Evolutionary conservation across 1,140 invertebrate species (phyloP).

Genomic region (Camponotus floridanus): DNA sequence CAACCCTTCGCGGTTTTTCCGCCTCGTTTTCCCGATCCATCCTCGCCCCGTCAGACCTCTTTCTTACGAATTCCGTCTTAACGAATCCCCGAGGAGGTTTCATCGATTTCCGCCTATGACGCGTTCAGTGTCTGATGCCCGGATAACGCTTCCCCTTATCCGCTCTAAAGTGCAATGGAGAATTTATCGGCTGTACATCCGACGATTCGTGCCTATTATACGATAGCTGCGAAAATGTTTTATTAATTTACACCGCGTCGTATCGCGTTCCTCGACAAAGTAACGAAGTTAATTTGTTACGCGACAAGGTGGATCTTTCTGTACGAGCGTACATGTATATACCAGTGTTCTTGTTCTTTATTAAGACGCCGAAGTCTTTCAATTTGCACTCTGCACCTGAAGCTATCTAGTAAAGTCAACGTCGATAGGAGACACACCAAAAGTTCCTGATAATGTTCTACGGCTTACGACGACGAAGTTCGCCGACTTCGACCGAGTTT

Average conservation of each 20-base stretch:
- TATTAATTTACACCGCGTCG: conserved; percentile 67
- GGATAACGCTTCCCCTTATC: background rate
- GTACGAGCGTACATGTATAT: conserved; percentile 46
- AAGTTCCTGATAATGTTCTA: conserved; percentile 52
- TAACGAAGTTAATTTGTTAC: conserved; percentile 76
- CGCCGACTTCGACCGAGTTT: conserved; percentile 61
- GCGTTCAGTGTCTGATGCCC: background rate
- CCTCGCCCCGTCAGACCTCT: conserved; percentile 21
- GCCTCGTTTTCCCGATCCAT: conserved; percentile 23
- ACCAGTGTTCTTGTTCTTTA: conserved; percentile 47
- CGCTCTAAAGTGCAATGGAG: background rate
- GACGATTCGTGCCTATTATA: conserved; percentile 48
- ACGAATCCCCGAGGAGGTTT: conserved; percentile 58
- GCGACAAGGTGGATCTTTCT: conserved; percentile 68
- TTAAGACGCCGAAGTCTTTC: conserved; percentile 57
- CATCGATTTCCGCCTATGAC: conserved; percentile 35
- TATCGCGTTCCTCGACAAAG: conserved; percentile 30
- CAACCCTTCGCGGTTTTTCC: conserved; percentile 29
- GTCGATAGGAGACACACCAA: conserved; percentile 52
- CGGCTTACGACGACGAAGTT: conserved; percentile 49
- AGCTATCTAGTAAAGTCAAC: conserved; percentile 58
- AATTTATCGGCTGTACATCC: conserved; percentile 40
- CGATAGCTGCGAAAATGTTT: conserved; percentile 58
- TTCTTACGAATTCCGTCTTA: conserved; percentile 60
- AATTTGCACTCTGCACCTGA: conserved; percentile 58